phyloP scores from a whole-genome alignment of 2,113 vertebrate genomes.

The Limnothrissa miodon region DNA sequence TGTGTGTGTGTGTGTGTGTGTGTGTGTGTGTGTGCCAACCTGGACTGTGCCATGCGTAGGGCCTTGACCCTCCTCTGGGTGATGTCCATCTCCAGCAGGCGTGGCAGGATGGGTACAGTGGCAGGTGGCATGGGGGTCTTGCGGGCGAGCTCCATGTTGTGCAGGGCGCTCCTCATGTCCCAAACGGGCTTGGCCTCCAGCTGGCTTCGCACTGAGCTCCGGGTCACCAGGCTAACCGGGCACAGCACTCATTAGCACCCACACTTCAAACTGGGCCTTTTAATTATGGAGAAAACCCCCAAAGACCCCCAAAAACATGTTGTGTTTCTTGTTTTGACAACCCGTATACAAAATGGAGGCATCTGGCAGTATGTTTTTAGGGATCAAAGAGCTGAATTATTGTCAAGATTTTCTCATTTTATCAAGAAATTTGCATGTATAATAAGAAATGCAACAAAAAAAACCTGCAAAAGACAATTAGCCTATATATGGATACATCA shows the following conservation, averaged over 20 bases:
- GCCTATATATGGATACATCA: too few relatives aligned
- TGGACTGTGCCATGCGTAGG: not conserved
- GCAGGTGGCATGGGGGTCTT: not conserved
- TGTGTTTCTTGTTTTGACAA: not conserved
- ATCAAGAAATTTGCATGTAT: not conserved
- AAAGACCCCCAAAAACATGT: not conserved
- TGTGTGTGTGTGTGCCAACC: not conserved
- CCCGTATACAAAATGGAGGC: not conserved
- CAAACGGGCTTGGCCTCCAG: not conserved
- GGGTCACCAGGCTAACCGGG: not conserved
- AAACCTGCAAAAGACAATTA: not conserved
- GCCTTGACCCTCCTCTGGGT: not conserved
- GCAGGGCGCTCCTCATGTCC: not conserved
- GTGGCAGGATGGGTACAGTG: not conserved
- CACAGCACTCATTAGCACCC: not conserved
- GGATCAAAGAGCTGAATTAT: not conserved
- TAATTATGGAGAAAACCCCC: not conserved
- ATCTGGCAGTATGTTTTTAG: not conserved
- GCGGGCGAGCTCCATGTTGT: constrained; percentile 2
- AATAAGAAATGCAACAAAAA: not conserved
- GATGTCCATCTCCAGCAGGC: constrained; percentile 18
- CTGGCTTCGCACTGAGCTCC: not conserved
- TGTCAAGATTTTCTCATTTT: not conserved
- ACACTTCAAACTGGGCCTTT: not conserved
- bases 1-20: not conserved